Conservation (phyloP, 2,888 invertebrate genomes). For the Amblyteles armatorius region DNA sequence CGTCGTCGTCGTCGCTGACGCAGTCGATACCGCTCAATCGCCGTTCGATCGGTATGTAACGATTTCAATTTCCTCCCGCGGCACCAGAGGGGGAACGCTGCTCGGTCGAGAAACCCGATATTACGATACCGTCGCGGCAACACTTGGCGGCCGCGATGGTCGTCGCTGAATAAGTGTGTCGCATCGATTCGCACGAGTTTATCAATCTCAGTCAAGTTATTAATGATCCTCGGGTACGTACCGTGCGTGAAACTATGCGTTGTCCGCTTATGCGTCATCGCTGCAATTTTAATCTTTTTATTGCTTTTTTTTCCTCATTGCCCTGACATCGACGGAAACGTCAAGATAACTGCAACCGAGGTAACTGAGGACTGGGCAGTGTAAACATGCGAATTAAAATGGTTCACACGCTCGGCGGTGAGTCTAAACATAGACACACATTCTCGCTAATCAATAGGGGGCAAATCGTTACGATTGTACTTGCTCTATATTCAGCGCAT, state of each 20-base stretch:
- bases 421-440: background rate
- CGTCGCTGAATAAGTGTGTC: slow-evolving; percentile 64
- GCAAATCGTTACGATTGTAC: slow-evolving; percentile 1
- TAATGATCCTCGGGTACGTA: slow-evolving; percentile 60
- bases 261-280: slow-evolving; percentile 28
- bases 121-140: background rate
- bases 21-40: slow-evolving; percentile 25
- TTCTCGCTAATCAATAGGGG: background rate
- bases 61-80: slow-evolving; percentile 67
- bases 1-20: slow-evolving; percentile 18
- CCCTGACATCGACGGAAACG: slow-evolving; percentile 40
- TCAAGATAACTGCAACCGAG: slow-evolving; percentile 43
- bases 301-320: slow-evolving; percentile 20
- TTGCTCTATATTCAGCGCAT: background rate
- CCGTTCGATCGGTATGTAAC: slow-evolving; percentile 64
- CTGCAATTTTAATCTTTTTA: slow-evolving; percentile 3
- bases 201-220: slow-evolving; percentile 70
- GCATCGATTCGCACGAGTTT: slow-evolving; percentile 70
- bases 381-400: slow-evolving; percentile 58
- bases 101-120: slow-evolving; percentile 52
- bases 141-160: background rate
- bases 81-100: background rate
- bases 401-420: slow-evolving; percentile 63
- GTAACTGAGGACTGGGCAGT: slow-evolving; percentile 51
- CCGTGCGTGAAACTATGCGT: slow-evolving; percentile 16